Conservation (phyloP, 2,113 vertebrate species). For the Oostethus manadensis region DNA sequence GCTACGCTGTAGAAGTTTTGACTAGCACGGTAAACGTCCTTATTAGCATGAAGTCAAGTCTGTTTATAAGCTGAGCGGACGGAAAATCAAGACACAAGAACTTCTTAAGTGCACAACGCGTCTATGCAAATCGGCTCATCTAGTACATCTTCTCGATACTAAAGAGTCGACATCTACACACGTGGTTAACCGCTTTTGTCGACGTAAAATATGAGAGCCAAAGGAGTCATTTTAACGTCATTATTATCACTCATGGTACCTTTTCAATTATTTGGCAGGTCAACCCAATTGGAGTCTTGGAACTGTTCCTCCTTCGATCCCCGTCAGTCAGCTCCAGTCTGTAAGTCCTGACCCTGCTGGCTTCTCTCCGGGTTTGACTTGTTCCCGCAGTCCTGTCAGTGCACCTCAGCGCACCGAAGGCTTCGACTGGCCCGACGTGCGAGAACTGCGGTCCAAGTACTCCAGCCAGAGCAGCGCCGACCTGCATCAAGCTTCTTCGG, state of each 20-base stretch:
- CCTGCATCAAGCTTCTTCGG: slow-evolving; percentile 45
- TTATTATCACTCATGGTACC: too few relatives aligned
- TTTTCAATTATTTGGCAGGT: slow-evolving; percentile 53
- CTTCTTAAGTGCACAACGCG: too few relatives aligned
- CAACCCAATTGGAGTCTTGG: slow-evolving; percentile 42
- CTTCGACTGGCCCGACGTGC: slow-evolving; percentile 85
- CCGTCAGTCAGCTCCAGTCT: slow-evolving; percentile 4
- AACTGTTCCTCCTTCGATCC: slow-evolving; percentile 32
- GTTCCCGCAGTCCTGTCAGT: slow-evolving; percentile 60
- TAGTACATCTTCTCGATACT: too few relatives aligned
- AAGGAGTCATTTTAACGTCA: too few relatives aligned
- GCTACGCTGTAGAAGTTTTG: neutral
- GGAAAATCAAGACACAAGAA: too few relatives aligned
- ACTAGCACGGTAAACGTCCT: neutral
- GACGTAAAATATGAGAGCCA: too few relatives aligned
- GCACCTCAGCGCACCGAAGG: slow-evolving; percentile 63
- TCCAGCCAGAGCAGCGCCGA: neutral
- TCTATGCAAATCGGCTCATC: too few relatives aligned
- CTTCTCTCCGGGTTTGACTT: slow-evolving; percentile 15
- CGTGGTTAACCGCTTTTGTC: too few relatives aligned
- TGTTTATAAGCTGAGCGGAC: too few relatives aligned
- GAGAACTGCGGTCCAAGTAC: slow-evolving; percentile 79
- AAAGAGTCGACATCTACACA: too few relatives aligned
- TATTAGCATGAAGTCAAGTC: neutral
- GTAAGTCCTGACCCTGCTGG: neutral